These are phyloP conservation scores for Meandrina meandrites DNA, from an alignment of 92 coral and sea anemone species.

Conservation along the genomic window DNA sequence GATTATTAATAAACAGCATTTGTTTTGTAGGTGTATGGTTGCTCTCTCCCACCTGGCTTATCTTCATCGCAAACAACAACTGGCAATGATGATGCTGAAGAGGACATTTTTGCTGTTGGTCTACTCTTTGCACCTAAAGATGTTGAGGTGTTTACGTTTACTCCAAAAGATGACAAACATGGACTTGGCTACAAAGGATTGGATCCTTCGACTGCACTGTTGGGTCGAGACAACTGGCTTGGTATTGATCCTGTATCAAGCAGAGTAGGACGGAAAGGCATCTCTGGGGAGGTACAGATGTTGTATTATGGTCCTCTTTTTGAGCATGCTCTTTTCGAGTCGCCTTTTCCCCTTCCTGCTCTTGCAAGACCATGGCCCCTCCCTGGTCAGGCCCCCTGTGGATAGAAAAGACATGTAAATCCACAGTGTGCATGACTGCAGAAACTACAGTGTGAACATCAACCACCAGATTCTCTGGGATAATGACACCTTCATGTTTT, in stretches of 20 bases:
- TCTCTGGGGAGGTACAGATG: constrained; percentile 81
- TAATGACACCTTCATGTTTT: no score
- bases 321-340: background rate
- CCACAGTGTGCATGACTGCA: no score
- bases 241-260: constrained; percentile 52
- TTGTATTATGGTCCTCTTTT: background rate
- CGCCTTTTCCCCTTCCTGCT: no score
- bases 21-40: constrained; percentile 83
- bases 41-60: constrained; percentile 58
- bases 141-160: constrained; percentile 68
- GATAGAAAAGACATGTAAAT: no score
- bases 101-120: constrained; percentile 91
- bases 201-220: constrained; percentile 71
- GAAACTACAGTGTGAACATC: no score
- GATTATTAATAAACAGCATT: background rate
- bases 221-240: constrained; percentile 43
- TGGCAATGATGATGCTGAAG: constrained; percentile 54
- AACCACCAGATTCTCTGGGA: no score
- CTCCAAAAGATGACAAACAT: constrained; percentile 87
- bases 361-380: no score
- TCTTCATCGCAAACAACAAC: constrained; percentile 20
- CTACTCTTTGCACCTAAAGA: constrained; percentile 98
- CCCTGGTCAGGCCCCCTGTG: no score
- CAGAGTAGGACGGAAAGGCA: constrained; percentile 62
- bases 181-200: constrained; percentile 94